Evolutionary conservation across 2,888 invertebrate genomes (phyloP).

Genomic region (Schizotus pectinicornis): DNA sequence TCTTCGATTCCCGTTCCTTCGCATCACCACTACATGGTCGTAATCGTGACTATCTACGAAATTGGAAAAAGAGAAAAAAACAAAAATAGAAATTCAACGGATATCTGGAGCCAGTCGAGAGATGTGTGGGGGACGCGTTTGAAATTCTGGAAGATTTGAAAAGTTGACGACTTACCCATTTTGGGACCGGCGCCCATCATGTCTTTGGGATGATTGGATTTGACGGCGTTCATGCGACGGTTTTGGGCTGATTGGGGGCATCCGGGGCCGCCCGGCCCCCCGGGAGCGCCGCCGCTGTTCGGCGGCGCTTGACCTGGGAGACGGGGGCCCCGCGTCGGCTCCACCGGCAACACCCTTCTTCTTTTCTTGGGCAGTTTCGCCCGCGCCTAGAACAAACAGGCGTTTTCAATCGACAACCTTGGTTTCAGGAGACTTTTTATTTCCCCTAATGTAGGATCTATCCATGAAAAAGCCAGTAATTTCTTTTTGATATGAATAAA

Average conservation of each 20-base stretch:
- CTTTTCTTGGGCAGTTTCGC: constrained; percentile 99
- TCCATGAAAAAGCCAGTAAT: no score
- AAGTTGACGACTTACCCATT: constrained; percentile 67
- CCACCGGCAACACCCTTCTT: constrained; percentile 94
- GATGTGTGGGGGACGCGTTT: not conserved
- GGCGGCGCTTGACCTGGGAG: constrained; percentile 60
- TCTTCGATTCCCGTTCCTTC: constrained; percentile 12
- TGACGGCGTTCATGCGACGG: constrained; percentile 85
- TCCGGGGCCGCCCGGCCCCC: constrained; percentile 54
- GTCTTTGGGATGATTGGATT: constrained; percentile 85
- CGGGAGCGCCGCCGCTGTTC: constrained; percentile 50
- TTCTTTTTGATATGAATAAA: no score
- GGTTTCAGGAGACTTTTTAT: no score
- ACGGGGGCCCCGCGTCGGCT: constrained; percentile 80
- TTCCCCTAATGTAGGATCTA: no score
- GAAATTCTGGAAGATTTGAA: not conserved
- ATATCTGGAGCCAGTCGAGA: not conserved
- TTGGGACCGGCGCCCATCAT: constrained; percentile 66
- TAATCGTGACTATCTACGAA: constrained; percentile 20
- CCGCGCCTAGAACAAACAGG: constrained; percentile 76
- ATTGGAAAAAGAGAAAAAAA: not conserved
- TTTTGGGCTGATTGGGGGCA: constrained; percentile 68
- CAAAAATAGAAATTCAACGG: not conserved
- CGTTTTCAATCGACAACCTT: no score
- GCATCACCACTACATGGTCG: constrained; percentile 11